phyloP scores from a whole-genome alignment of 2,888 invertebrate species.

The Melinaea marsaeus region DNA sequence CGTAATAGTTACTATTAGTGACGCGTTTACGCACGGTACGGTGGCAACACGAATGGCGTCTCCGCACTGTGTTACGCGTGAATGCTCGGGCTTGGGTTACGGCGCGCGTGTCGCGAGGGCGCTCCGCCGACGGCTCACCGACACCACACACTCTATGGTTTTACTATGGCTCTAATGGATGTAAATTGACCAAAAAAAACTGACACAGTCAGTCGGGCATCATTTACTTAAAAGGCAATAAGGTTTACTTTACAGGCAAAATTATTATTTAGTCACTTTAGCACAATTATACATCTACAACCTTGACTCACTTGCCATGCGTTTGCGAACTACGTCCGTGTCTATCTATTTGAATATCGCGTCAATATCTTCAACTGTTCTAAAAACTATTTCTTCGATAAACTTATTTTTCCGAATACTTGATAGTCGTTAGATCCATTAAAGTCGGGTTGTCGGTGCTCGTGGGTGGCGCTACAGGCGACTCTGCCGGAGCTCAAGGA shows the following conservation, averaged over 20 bases:
- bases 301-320: too few species aligned
- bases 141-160: conserved; percentile 10
- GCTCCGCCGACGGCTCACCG: conserved; percentile 23
- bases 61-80: conserved; percentile 69
- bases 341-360: too few species aligned
- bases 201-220: not conserved
- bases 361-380: too few species aligned
- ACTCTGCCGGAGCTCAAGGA: conserved; percentile 34
- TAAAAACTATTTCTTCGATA: too few species aligned
- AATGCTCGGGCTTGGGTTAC: conserved; percentile 77
- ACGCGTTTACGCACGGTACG: conserved; percentile 7
- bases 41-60: conserved; percentile 36
- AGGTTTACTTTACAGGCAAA: not conserved
- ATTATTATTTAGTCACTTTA: not conserved
- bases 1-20: conserved; percentile 4
- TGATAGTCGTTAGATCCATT: conserved; percentile 15
- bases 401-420: not conserved
- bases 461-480: conserved; percentile 26
- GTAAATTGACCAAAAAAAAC: conserved; percentile 25
- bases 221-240: not conserved
- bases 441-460: conserved; percentile 31
- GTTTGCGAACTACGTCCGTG: too few species aligned
- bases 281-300: too few species aligned
- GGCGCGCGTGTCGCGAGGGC: conserved; percentile 45
- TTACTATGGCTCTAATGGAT: conserved; percentile 25